Evolutionary conservation across 2,113 vertebrate species (phyloP).

Genomic region (Scomber japonicus): DNA sequence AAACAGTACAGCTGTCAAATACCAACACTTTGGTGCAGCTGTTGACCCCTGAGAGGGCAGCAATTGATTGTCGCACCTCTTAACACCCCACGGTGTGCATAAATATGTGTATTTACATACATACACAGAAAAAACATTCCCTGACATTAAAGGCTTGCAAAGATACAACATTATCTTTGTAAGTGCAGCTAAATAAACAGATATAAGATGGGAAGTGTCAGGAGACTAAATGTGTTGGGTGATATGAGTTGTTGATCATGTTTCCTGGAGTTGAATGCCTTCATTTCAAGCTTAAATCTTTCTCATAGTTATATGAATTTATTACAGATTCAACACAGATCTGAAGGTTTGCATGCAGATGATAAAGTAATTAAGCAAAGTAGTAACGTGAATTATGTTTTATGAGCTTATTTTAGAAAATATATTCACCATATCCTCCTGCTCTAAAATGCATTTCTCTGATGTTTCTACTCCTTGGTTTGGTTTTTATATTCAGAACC

Average conservation of each 20-base stretch:
- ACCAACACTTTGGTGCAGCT: constrained; percentile 63
- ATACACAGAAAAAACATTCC: background rate
- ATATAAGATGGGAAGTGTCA: background rate
- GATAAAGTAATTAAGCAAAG: background rate
- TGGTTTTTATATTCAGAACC: background rate
- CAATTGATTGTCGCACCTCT: constrained; percentile 47
- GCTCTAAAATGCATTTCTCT: too few relatives aligned
- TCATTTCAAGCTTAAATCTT: background rate
- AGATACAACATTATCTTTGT: constrained; percentile 5
- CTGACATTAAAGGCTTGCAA: background rate
- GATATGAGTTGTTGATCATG: background rate
- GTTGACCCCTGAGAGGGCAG: constrained; percentile 46
- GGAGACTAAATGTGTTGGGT: background rate
- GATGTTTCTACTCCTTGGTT: background rate
- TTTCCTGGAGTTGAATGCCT: background rate
- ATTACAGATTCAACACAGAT: background rate
- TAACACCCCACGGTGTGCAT: constrained; percentile 15
- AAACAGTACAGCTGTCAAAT: constrained; percentile 51
- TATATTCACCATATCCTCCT: background rate
- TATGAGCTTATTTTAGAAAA: background rate
- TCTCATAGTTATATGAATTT: background rate
- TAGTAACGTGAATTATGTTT: too few relatives aligned
- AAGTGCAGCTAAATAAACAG: background rate
- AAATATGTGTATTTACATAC: constrained; percentile 10
- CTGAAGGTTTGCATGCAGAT: background rate